phyloP scores from a whole-genome alignment of 2,113 vertebrate species.

The Corapipo altera region DNA sequence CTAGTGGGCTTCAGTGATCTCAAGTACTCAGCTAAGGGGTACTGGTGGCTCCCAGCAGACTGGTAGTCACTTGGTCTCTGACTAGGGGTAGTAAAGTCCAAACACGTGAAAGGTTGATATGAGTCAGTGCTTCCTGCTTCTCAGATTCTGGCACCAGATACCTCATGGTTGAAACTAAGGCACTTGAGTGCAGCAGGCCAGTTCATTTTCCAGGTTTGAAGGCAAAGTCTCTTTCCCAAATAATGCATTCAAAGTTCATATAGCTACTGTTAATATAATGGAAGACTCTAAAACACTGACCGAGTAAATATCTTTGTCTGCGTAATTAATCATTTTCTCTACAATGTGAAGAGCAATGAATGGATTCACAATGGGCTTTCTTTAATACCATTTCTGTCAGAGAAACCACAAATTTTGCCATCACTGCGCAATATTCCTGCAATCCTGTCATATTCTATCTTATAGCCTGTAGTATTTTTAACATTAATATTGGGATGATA shows the following conservation, averaged over 20 bases:
- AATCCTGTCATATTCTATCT: background rate
- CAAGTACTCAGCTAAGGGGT: background rate
- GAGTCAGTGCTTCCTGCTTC: background rate
- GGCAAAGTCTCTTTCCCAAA: background rate
- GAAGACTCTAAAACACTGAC: background rate
- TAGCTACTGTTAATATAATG: background rate
- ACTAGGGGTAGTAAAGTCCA: background rate
- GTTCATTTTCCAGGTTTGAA: background rate
- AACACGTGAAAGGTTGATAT: background rate
- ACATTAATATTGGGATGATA: background rate
- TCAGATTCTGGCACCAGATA: background rate
- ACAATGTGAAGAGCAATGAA: background rate
- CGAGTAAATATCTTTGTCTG: background rate
- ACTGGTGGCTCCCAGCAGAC: background rate
- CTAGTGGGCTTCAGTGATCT: background rate
- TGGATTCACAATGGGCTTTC: background rate
- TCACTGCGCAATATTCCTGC: background rate
- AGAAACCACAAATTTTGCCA: background rate
- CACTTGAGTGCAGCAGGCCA: background rate
- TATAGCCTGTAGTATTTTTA: background rate
- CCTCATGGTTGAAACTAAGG: background rate
- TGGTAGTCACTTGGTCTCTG: background rate
- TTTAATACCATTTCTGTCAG: constrained; percentile 26
- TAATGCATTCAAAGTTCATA: background rate
- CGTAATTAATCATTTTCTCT: constrained; percentile 19